A percentile compares a stretch with the other conserved stretches of the same genome.
phyloP scores from a whole-genome alignment of 1,140 invertebrate genomes.

The Pristionchus pacificus region DNA sequence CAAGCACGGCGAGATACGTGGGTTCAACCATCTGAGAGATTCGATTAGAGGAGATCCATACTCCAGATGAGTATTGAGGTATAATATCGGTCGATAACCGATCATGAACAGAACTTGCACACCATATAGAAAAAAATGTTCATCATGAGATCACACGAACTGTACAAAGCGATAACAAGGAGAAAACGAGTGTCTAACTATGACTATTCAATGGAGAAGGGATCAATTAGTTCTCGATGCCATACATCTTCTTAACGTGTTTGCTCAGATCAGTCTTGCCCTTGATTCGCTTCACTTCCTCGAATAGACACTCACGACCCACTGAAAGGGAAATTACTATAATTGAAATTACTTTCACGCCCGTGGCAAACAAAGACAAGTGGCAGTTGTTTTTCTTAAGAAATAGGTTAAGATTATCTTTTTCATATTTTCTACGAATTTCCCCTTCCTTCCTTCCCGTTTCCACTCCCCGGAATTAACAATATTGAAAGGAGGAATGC shows the following conservation, averaged over 20 bases:
- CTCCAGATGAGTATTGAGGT: neutral
- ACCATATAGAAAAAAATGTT: neutral
- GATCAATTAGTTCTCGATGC: slow-evolving; percentile 24
- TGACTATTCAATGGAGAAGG: neutral
- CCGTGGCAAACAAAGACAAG: too few relatives aligned
- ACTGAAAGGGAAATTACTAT: slow-evolving; percentile 44
- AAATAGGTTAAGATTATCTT: too few relatives aligned
- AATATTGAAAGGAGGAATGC: too few relatives aligned
- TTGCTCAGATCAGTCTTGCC: slow-evolving; percentile 47
- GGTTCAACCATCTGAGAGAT: slow-evolving; percentile 6
- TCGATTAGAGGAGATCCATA: neutral
- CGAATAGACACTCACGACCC: slow-evolving; percentile 50
- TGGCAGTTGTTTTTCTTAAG: too few relatives aligned
- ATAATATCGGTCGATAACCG: neutral
- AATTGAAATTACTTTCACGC: slow-evolving; percentile 12
- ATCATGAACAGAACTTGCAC: neutral
- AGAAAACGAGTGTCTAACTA: slow-evolving; percentile 8
- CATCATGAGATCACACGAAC: neutral
- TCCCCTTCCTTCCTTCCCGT: too few relatives aligned
- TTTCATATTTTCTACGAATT: too few relatives aligned
- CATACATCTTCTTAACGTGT: slow-evolving; percentile 39
- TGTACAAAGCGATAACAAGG: too few relatives aligned
- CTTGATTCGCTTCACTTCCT: slow-evolving; percentile 47
- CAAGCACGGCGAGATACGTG: slow-evolving; percentile 3
- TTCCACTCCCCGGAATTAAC: too few relatives aligned